phyloP scores from a whole-genome alignment of 2,113 vertebrate genomes.

The Etia nguti region DNA sequence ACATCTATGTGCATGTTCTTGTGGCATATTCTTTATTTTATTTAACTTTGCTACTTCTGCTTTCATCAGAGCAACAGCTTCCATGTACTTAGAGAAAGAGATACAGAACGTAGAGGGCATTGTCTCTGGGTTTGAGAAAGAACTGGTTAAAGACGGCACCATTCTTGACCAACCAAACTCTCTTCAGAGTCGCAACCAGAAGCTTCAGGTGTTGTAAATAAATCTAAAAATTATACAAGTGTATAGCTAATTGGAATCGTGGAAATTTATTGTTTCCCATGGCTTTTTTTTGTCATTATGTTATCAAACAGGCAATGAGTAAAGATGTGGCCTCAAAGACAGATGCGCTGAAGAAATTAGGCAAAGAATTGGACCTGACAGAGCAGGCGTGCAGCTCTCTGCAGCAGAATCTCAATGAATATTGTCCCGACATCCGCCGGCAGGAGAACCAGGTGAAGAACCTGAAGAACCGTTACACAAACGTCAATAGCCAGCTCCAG shows the following conservation, averaged over 20 bases:
- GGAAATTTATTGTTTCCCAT: neutral
- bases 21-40: neutral
- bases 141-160: constrained; percentile 73
- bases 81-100: constrained; percentile 83
- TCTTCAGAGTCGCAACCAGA: constrained; percentile 69
- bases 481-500: constrained; percentile 80
- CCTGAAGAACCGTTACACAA: constrained; percentile 84
- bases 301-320: constrained; percentile 65
- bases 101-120: constrained; percentile 74
- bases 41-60: neutral
- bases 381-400: constrained; percentile 78
- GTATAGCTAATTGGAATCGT: neutral
- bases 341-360: constrained; percentile 79
- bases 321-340: constrained; percentile 74
- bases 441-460: constrained; percentile 81
- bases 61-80: constrained; percentile 76
- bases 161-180: constrained; percentile 70
- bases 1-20: neutral
- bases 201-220: constrained; percentile 78
- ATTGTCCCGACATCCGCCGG: constrained; percentile 83
- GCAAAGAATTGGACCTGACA: constrained; percentile 77
- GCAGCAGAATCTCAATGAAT: constrained; percentile 84
- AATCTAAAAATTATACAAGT: neutral
- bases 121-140: constrained; percentile 77
- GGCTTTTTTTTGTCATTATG: neutral